Conservation (phyloP, 2,113 vertebrate species). For the Sebastes schlegelii region DNA sequence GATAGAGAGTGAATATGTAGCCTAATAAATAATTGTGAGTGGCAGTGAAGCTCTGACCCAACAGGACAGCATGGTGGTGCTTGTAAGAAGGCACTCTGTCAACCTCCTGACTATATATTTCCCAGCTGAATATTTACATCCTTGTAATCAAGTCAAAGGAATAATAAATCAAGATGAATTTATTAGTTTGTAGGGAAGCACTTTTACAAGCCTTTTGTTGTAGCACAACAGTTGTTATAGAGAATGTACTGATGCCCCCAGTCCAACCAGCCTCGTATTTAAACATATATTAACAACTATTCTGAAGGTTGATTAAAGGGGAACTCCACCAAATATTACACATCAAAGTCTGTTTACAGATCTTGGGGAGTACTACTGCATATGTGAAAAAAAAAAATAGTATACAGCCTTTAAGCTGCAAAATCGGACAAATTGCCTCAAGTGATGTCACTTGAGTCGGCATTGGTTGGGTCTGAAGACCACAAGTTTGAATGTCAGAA, state of each 20-base stretch:
- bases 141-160: slow-evolving; percentile 74
- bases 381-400: background rate
- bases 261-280: background rate
- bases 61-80: slow-evolving; percentile 70
- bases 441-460: slow-evolving; percentile 10
- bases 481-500: background rate
- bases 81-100: slow-evolving; percentile 72
- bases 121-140: slow-evolving; percentile 79
- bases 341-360: background rate
- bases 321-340: background rate
- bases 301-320: background rate
- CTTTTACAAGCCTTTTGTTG: slow-evolving; percentile 45
- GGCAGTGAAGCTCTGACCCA: slow-evolving; percentile 78
- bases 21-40: slow-evolving; percentile 85
- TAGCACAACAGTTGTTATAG: slow-evolving; percentile 32
- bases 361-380: background rate
- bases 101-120: slow-evolving; percentile 71
- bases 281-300: background rate
- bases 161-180: slow-evolving; percentile 76
- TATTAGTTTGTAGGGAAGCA: slow-evolving; percentile 65
- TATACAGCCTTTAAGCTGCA: background rate
- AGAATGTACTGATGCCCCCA: slow-evolving; percentile 5
- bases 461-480: background rate
- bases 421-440: background rate
- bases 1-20: slow-evolving; percentile 85